Conservation (phyloP, 2,888 invertebrate species). For the Syritta pipiens region DNA sequence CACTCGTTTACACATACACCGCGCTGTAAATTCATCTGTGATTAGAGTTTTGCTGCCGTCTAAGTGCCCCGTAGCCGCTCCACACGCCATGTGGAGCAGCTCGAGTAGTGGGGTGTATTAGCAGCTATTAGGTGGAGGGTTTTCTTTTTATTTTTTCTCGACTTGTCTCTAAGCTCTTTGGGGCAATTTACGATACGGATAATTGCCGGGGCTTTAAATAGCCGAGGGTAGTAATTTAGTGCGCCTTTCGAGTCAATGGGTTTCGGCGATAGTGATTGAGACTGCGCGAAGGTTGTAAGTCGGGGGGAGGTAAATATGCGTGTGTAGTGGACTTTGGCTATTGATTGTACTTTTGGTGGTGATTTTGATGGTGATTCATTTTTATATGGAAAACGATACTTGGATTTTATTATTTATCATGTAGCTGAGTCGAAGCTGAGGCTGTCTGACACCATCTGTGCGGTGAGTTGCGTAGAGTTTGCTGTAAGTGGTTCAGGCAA, state of each 20-base stretch:
- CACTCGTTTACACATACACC: conserved; percentile 21
- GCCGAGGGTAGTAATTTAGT: conserved; percentile 32
- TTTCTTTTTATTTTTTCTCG: not conserved
- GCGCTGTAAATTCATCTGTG: conserved; percentile 42
- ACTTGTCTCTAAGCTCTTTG: not conserved
- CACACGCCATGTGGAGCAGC: conserved; percentile 7
- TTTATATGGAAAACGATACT: too few relatives aligned
- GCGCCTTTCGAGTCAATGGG: conserved; percentile 51
- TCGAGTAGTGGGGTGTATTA: not conserved
- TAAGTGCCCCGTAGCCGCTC: not conserved
- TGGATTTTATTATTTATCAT: too few relatives aligned
- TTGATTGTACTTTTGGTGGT: too few relatives aligned
- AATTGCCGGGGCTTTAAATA: conserved; percentile 49
- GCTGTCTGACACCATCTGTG: too few relatives aligned
- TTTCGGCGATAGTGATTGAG: too few relatives aligned
- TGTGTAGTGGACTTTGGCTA: too few relatives aligned
- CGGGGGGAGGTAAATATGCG: too few relatives aligned
- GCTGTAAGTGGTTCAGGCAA: too few relatives aligned
- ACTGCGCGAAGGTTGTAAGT: too few relatives aligned
- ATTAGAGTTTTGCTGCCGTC: conserved; percentile 33
- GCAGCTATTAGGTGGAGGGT: not conserved
- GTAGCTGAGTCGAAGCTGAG: too few relatives aligned
- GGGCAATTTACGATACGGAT: conserved; percentile 45
- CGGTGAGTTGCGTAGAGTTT: too few relatives aligned
- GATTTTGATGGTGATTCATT: too few relatives aligned